Conservation (phyloP, 2,113 vertebrate species). For the Labeo rohita region DNA sequence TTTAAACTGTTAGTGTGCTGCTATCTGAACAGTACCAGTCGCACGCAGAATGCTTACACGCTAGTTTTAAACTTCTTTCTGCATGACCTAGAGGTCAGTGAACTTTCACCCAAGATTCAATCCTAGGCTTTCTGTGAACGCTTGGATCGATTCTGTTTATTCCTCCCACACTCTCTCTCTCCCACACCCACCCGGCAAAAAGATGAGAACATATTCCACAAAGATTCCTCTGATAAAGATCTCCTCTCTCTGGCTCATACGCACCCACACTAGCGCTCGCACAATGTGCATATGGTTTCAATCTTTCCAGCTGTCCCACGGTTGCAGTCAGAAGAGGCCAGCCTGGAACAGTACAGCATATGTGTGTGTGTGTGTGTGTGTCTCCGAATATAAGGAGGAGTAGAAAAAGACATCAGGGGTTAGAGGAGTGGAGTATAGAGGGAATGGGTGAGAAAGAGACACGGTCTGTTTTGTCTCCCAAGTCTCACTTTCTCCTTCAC, state of each 20-base stretch:
- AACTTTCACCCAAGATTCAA: constrained; percentile 17
- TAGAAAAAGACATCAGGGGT: constrained; percentile 24
- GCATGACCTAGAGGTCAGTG: background rate
- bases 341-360: constrained; percentile 20
- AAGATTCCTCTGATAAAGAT: constrained; percentile 50
- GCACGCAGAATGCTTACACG: background rate
- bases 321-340: constrained; percentile 53
- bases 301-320: constrained; percentile 42
- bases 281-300: constrained; percentile 53
- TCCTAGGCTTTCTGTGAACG: background rate
- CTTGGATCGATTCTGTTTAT: background rate
- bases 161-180: background rate
- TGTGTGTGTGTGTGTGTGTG: constrained; percentile 36
- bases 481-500: constrained; percentile 34
- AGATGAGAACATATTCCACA: constrained; percentile 23
- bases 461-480: constrained; percentile 9
- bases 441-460: constrained; percentile 18
- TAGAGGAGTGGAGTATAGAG: background rate
- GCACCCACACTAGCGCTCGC: constrained; percentile 16
- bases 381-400: background rate
- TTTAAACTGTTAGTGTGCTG: background rate
- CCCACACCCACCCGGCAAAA: constrained; percentile 9
- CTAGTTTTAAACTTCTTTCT: background rate
- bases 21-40: background rate
- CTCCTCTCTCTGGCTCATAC: constrained; percentile 32